Evolutionary conservation across 2,113 vertebrate species (phyloP), one percentile per base, ranked within the genome.

Genomic region (Callionymus lyra): DNA sequence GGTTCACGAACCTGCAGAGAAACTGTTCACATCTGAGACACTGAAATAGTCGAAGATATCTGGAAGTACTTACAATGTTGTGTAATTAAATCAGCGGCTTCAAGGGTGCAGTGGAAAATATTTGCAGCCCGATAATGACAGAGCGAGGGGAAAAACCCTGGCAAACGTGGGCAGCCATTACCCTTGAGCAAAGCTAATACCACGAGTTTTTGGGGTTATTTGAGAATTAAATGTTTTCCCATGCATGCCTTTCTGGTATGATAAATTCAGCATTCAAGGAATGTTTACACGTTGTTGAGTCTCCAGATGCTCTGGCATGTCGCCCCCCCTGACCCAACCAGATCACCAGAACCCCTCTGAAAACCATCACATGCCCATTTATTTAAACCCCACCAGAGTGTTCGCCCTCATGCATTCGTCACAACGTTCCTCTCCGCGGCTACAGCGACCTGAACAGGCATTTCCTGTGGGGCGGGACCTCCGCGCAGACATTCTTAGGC

Each of bases 381-480:
- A 63, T 75, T 68, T 70, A 56, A 67, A 63, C 66, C 32, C 16
- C 12, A 40, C 16, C 38, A 44, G 35, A 50, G 6, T 41, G 41
- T 41, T 50, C 49, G 38, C 50, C 58, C 46, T 61, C 35, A 55
- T 18, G 59, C 53, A 53, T 51, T 49, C 14, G 5, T 1, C 16
- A 15, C 19, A 33, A 66, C 65, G 58, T 49, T 59, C 63, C 46
- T 46, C 39, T 47, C 42, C 37, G 42, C 43, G 70, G 53, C 58
- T 61, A 59, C 14, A 58, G 48, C 76, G 50, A 47, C 48, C 65
- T 6, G 70, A 65, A 76, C 69, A 79, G 80, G 77, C 68, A 82
- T 83, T 84, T 84, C 82, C 82, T 80, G 79, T 76, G 70, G 77
- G n/a, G 76, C 47, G 76, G 74, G 69, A 65, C 47, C 47, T 56